phyloP scores from a whole-genome alignment of 1,140 invertebrate species.

The Helicorthomorpha holstii region DNA sequence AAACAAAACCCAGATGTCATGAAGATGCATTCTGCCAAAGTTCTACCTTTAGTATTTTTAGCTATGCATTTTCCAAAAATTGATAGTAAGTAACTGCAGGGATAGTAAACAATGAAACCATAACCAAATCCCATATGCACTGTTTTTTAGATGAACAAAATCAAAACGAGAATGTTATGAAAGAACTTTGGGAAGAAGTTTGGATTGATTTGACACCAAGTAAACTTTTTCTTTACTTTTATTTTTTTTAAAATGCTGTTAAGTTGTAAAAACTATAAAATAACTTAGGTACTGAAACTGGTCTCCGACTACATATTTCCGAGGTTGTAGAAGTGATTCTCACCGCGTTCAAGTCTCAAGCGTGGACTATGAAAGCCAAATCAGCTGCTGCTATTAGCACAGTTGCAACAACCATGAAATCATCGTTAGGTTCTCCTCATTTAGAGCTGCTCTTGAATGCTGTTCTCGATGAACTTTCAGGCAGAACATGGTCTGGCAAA shows the following conservation, averaged over 20 bases:
- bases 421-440: constrained; percentile 42
- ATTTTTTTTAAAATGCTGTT: background rate
- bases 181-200: constrained; percentile 62
- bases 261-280: too few relatives aligned
- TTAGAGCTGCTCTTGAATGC: constrained; percentile 46
- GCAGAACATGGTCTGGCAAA: constrained; percentile 77
- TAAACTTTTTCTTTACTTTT: too few relatives aligned
- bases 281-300: constrained; percentile 56
- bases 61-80: constrained; percentile 68
- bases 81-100: constrained; percentile 31
- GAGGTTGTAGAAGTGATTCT: constrained; percentile 53
- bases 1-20: constrained; percentile 65
- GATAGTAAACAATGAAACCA: too few relatives aligned
- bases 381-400: constrained; percentile 62
- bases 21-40: constrained; percentile 53
- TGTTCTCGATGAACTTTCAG: constrained; percentile 50
- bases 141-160: too few relatives aligned
- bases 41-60: constrained; percentile 68
- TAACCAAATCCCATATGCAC: too few relatives aligned
- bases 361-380: constrained; percentile 73
- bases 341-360: constrained; percentile 50
- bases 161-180: too few relatives aligned
- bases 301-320: constrained; percentile 54
- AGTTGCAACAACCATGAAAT: constrained; percentile 52
- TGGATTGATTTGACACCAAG: constrained; percentile 73